Conservation (phyloP, 2,797 vertebrate genomes). For the Oceanodroma leucorhoa region DNA sequence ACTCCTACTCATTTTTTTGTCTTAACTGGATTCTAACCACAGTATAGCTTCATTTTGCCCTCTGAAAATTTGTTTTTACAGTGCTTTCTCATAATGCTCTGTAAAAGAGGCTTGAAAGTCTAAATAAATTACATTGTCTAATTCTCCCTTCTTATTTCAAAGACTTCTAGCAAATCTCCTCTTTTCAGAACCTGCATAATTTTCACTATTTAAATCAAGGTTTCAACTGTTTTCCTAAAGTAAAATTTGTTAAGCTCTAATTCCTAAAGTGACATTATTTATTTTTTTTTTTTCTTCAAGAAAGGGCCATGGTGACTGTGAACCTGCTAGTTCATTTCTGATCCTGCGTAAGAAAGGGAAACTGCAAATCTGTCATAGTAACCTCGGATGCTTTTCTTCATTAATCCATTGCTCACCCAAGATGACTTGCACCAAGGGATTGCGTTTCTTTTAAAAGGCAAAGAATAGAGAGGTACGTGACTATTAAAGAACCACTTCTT, state of each 20-base stretch:
- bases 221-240: background rate
- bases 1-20: rapidly evolving
- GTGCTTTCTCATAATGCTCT: background rate
- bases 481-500: background rate
- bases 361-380: background rate
- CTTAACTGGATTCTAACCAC: background rate
- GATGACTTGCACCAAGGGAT: background rate
- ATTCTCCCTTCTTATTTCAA: background rate
- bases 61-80: background rate
- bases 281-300: rapidly evolving
- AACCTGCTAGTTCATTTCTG: background rate
- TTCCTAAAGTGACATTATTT: background rate
- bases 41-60: background rate
- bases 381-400: too few species aligned
- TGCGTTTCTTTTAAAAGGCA: background rate
- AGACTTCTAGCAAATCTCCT: background rate
- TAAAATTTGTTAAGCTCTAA: background rate
- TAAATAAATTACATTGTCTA: rapidly evolving
- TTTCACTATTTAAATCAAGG: background rate
- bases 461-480: background rate
- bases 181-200: background rate
- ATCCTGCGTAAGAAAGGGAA: background rate
- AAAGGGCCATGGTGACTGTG: background rate
- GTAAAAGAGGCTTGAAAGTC: background rate
- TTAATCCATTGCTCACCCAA: background rate